phyloP scores from a whole-genome alignment of 2,888 invertebrate species.

The Tridacna gigas region DNA sequence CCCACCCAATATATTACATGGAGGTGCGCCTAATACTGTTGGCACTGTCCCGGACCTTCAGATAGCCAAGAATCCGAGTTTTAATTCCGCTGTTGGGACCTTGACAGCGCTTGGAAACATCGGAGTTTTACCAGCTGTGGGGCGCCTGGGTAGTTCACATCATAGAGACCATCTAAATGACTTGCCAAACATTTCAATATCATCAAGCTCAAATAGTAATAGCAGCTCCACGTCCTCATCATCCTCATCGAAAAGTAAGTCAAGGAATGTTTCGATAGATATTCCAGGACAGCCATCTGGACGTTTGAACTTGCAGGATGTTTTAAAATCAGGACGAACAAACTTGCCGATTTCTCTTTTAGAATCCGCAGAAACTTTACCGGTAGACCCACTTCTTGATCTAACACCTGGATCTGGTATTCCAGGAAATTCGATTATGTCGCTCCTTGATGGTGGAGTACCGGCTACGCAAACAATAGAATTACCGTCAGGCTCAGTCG shows the following conservation, averaged over 20 bases:
- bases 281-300: background rate
- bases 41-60: background rate
- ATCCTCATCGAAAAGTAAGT: slow-evolving; percentile 40
- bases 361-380: background rate
- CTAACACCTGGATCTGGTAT: slow-evolving; percentile 5
- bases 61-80: background rate
- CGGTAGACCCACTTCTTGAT: background rate
- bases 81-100: background rate
- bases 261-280: slow-evolving; percentile 5
- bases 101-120: slow-evolving; percentile 9
- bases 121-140: slow-evolving; percentile 7
- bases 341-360: slow-evolving; percentile 3
- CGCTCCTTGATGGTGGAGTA: slow-evolving; percentile 24
- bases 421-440: slow-evolving; percentile 15
- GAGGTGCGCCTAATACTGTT: background rate
- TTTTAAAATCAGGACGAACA: slow-evolving; percentile 6
- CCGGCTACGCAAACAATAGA: slow-evolving; percentile 16
- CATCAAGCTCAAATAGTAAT: slow-evolving; percentile 43
- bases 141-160: background rate
- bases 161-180: slow-evolving; percentile 9
- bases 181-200: slow-evolving; percentile 42
- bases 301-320: slow-evolving; percentile 1
- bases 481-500: slow-evolving; percentile 38
- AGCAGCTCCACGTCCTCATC: slow-evolving; percentile 54
- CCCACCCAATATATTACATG: background rate